These are phyloP conservation scores for Drosophila mimica DNA, from an alignment of 2,888 invertebrate species.

Conservation along the genomic window DNA sequence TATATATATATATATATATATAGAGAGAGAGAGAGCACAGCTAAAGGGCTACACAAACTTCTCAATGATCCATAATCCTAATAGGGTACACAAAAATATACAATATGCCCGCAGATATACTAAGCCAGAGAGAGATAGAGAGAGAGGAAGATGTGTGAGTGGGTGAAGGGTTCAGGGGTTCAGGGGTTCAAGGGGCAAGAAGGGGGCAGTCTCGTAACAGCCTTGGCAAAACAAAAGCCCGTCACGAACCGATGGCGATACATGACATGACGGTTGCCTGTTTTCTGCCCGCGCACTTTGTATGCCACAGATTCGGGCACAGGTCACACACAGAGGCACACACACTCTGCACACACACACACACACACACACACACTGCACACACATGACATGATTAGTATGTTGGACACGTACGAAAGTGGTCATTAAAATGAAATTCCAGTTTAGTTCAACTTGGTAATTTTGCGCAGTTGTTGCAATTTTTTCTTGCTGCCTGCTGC, in stretches of 20 bases:
- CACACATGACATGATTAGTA: conserved; percentile 80
- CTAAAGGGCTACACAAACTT: not conserved
- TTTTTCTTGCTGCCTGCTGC: conserved; percentile 40
- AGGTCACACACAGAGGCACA: conserved; percentile 42
- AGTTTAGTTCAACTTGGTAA: conserved; percentile 80
- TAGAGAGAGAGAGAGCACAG: not conserved
- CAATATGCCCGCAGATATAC: not conserved
- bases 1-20: not conserved
- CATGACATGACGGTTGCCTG: conserved; percentile 51
- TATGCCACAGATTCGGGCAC: conserved; percentile 44
- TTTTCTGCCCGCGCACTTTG: conserved; percentile 22
- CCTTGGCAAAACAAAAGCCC: conserved; percentile 67
- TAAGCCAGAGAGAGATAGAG: not conserved
- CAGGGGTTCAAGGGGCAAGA: not conserved
- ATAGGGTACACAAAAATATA: conserved; percentile 1
- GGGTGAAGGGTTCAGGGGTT: not conserved
- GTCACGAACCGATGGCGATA: conserved; percentile 62
- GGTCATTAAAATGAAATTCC: conserved; percentile 83
- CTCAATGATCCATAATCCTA: not conserved
- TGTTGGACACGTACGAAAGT: conserved; percentile 83
- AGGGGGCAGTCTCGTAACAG: conserved; percentile 18
- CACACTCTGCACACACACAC: conserved; percentile 22
- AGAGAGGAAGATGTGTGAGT: not conserved
- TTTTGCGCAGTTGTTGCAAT: conserved; percentile 80
- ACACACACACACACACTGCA: conserved; percentile 15